Base-by-base conservation (phyloP, 2,888 invertebrate species). In the Onchidella celtica region DNA sequence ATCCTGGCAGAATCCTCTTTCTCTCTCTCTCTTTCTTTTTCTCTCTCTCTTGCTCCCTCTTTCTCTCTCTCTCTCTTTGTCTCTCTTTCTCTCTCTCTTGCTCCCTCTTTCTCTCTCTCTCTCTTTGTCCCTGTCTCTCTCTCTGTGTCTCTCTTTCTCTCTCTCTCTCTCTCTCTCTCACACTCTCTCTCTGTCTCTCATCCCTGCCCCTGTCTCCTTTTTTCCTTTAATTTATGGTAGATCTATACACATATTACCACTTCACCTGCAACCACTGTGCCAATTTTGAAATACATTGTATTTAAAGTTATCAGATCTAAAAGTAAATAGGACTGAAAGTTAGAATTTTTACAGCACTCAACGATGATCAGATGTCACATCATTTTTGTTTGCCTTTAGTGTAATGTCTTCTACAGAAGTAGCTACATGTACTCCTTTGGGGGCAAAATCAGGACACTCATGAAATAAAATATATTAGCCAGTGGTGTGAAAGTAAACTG, bases 101-200 rank as follows among this genome's bases (percentile, higher is more conserved):
- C 59, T 59, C 59, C 24, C n/a, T 59, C 59, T n/a, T 59, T 59
- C 59, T 59, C 59, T n/a, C n/a, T 59, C 59, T 59, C n/a, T n/a
- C n/a, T 59, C 59, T n/a, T 59, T n/a, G 24, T 59, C 59, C n/a
- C n/a, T 4, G 9, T 59, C 59, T 59, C n/a, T 47, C 47, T 11
- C 17, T 47, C 17, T 47, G 9, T 47, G 9, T 47, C 47, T 47
- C 47, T 47, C 47, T 47, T 17, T 47, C 47, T 47, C 47, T 47
- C 47, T 47, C 47, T 47, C 47, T 47, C 47, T 47, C 47, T 47
- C 47, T 47, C 47, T 47, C 47, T 47, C 47, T 47, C 47, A 11
- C 47, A 11, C 47, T 47, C 47, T 47, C 47, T 47, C 47, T 47
- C 47, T 47, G 9, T 47, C 47, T 47, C 47, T 47, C 47, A n/a